Conservation (phyloP, 1,140 invertebrate genomes). For the Psix sp. region DNA sequence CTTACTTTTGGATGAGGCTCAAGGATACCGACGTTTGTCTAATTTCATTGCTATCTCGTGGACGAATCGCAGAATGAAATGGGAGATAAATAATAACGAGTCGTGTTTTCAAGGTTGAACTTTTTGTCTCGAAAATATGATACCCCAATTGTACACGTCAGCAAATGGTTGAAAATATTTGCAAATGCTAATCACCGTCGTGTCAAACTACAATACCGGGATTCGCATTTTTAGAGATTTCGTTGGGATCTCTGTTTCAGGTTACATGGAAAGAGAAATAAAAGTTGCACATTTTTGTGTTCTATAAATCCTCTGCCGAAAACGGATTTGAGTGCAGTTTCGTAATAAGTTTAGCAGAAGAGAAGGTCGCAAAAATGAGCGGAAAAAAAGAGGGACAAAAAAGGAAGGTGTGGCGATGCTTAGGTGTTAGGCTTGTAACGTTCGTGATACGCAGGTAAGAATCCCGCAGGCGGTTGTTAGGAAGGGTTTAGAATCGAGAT, state of each 20-base stretch:
- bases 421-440: constrained; percentile 67
- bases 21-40: too few relatives aligned
- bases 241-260: constrained; percentile 1
- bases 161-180: too few relatives aligned
- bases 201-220: too few relatives aligned
- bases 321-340: constrained; percentile 33
- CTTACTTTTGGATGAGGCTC: neutral
- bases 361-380: constrained; percentile 31
- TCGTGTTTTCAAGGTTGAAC: too few relatives aligned
- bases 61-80: too few relatives aligned
- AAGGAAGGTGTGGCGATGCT: constrained; percentile 52
- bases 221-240: constrained; percentile 1
- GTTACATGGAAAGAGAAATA: neutral
- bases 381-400: constrained; percentile 22
- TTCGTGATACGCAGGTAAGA: constrained; percentile 67
- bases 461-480: constrained; percentile 63
- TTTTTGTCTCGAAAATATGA: too few relatives aligned
- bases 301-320: constrained; percentile 12
- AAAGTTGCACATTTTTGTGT: constrained; percentile 9
- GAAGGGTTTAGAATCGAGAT: constrained; percentile 65
- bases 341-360: constrained; percentile 25
- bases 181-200: too few relatives aligned
- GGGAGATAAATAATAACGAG: too few relatives aligned
- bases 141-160: too few relatives aligned
- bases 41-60: too few relatives aligned